A percentile compares a stretch with the other conserved stretches of the same genome.
Evolutionary conservation across 2,797 vertebrate species (phyloP).

Genomic region (Sparus aurata): DNA sequence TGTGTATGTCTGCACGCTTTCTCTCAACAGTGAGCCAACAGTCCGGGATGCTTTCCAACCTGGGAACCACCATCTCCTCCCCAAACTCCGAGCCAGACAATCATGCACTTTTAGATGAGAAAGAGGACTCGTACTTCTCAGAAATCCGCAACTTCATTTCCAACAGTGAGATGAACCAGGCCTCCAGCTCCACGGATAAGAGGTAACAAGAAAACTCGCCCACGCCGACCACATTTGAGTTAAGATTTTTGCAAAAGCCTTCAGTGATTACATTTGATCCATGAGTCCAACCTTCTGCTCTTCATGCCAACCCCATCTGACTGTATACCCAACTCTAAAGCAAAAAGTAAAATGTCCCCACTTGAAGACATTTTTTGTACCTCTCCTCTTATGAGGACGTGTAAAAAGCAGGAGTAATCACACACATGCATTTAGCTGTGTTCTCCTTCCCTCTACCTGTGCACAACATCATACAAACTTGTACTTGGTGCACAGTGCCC

Average conservation of each 20-base stretch:
- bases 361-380: conserved; percentile 7
- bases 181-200: conserved; percentile 92
- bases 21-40: conserved; percentile 91
- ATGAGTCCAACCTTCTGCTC: conserved; percentile 14
- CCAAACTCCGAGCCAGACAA: conserved; percentile 98
- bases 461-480: not conserved
- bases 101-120: conserved; percentile 99
- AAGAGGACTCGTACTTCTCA: conserved; percentile 99
- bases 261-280: conserved; percentile 44
- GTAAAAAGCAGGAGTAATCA: conserved; percentile 1
- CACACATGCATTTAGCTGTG: conserved; percentile 13
- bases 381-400: not conserved
- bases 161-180: conserved; percentile 96
- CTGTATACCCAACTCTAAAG: conserved; percentile 17
- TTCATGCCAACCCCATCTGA: conserved; percentile 15
- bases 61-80: conserved; percentile 96
- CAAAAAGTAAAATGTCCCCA: conserved; percentile 5
- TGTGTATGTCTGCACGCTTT: conserved; percentile 52
- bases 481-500: conserved; percentile 57
- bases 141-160: conserved; percentile 99
- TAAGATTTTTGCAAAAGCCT: conserved; percentile 30
- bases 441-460: conserved; percentile 1
- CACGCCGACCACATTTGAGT: conserved; percentile 32
- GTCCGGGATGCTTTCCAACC: conserved; percentile 94
- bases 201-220: conserved; percentile 83